Conservation (phyloP, 2,888 invertebrate genomes). For the Stegophylla sp. region DNA sequence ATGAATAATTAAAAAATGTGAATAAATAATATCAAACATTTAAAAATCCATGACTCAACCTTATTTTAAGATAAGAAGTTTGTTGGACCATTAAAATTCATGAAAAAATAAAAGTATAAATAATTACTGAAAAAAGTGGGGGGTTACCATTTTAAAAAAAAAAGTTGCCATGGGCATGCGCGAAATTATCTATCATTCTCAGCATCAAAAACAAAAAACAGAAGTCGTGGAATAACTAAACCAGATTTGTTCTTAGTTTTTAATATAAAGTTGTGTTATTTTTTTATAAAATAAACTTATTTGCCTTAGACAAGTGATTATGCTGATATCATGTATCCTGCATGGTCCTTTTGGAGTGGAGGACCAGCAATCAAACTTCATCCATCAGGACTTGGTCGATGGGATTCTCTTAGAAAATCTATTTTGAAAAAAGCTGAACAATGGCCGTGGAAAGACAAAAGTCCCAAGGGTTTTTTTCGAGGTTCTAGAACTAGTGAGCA, state of each 20-base stretch:
- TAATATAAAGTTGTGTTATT: conserved; percentile 84
- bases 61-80: no score
- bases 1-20: no score
- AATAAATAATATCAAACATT: no score
- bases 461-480: conserved; percentile 80
- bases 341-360: conserved; percentile 98
- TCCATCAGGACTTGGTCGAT: conserved; percentile 90
- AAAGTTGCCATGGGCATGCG: no score
- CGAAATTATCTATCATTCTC: no score
- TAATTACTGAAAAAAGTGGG: no score
- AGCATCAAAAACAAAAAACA: no score
- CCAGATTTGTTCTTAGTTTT: conserved; percentile 38
- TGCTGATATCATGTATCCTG: conserved; percentile 91
- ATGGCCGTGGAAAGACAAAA: conserved; percentile 80
- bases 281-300: conserved; percentile 83
- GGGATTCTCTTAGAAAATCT: conserved; percentile 83
- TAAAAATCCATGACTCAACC: no score
- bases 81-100: no score
- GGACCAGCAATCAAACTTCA: conserved; percentile 94
- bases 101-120: no score
- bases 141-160: no score
- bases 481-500: conserved; percentile 93
- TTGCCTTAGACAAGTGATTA: conserved; percentile 73
- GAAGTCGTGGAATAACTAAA: no score
- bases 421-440: conserved; percentile 73